phyloP scores from a whole-genome alignment of 2,113 vertebrate species.

The Paramisgurnus dabryanus region DNA sequence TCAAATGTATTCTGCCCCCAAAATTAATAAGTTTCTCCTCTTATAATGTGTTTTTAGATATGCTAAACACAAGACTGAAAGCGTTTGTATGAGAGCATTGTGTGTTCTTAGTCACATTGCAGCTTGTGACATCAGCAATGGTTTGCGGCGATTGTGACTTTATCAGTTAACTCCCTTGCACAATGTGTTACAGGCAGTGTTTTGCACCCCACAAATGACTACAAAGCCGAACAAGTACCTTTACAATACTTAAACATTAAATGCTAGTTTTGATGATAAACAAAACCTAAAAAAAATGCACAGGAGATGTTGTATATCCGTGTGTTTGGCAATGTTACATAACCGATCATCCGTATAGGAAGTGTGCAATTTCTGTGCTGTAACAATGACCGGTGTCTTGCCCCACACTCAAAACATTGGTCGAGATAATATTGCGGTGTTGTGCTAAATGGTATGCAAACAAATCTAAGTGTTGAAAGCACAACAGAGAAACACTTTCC shows the following conservation, averaged over 20 bases:
- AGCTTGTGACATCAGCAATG: not conserved
- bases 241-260: not conserved
- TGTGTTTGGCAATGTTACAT: not conserved
- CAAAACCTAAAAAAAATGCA: not conserved
- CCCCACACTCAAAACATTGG: not conserved
- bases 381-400: not conserved
- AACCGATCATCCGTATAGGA: not conserved
- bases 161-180: not conserved
- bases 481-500: too few relatives aligned
- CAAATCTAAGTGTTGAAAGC: not conserved
- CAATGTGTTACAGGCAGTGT: not conserved
- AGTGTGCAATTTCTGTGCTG: too few relatives aligned
- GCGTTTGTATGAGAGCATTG: too few relatives aligned
- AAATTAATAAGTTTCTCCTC: not conserved
- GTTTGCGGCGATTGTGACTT: not conserved
- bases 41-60: not conserved
- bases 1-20: not conserved
- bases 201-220: not conserved
- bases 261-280: not conserved
- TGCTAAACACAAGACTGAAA: too few relatives aligned
- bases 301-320: not conserved
- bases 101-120: not conserved
- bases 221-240: too few relatives aligned
- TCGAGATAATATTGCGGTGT: not conserved
- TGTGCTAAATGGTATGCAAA: not conserved